phyloP scores from a whole-genome alignment of 2,888 invertebrate species.

The Cacoxenus indagator region DNA sequence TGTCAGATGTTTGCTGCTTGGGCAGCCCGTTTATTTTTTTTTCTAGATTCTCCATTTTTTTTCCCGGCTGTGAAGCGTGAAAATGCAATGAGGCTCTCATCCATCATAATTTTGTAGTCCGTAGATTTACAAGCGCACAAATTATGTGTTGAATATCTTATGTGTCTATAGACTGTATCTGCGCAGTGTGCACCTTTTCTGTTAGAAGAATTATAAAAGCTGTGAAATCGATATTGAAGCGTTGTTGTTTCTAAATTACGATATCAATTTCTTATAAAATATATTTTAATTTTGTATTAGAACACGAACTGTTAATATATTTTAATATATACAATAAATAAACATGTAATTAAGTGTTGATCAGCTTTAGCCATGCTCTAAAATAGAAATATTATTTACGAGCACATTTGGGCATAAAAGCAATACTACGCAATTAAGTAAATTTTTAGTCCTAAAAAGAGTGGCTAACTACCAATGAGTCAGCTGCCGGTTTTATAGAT shows the following conservation, averaged over 20 bases:
- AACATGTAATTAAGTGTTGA: no score
- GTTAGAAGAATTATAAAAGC: slow-evolving; percentile 43
- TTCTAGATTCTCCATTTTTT: neutral
- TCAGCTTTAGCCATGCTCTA: no score
- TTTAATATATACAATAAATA: no score
- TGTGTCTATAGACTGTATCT: neutral
- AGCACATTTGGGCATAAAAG: no score
- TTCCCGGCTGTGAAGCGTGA: slow-evolving; percentile 46
- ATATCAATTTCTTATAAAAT: neutral
- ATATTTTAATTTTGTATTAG: neutral
- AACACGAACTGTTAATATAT: no score
- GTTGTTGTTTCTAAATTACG: neutral
- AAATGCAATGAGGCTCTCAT: slow-evolving; percentile 51
- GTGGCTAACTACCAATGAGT: no score
- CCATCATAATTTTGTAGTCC: slow-evolving; percentile 59
- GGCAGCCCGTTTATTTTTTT: slow-evolving; percentile 7
- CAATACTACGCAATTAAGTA: no score
- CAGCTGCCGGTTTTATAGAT: no score
- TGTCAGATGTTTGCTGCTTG: neutral
- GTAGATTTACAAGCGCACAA: slow-evolving; percentile 63
- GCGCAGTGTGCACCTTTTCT: slow-evolving; percentile 29
- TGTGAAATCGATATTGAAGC: slow-evolving; percentile 48
- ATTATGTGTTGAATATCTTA: slow-evolving; percentile 50
- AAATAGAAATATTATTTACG: no score
- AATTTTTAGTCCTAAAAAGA: no score